Evolutionary conservation across 2,888 invertebrate species (phyloP), one percentile per base, ranked within the genome.

Genomic region (Drosophila robusta): DNA sequence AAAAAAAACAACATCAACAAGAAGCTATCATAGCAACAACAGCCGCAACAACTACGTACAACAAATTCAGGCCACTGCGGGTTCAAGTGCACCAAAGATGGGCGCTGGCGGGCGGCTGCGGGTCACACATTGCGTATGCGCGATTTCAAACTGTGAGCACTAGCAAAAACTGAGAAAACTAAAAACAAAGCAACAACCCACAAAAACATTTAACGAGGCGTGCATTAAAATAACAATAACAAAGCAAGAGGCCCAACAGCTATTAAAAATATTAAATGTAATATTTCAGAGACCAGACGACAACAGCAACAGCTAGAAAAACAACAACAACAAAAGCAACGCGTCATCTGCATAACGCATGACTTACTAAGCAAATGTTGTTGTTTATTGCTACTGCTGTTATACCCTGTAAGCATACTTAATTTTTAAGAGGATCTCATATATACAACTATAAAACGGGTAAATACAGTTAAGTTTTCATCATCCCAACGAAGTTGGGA

Each of bases 71-170:
- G 72, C 63, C 75, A 75, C 54, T 9, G 24, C 29, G 61, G 52
- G 83, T 83, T 83, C 83, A 83, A 83, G 88, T 83, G 88, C 83
- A 85, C 45, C 58, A 14, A 45, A 12, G 14, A 47, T 38, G 60
- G 73, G 47, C 36, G 18, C n/a, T 24, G 50, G 32, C 12, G 39
- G 51, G 24, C 60, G 57, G 58, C 39, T 56, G 57, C 66, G 52
- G 70, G 74, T 76, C 80, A 66, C 64, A 82, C 87, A 51, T 88
- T 88, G 87, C 83, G 83, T 86, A 88, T 83, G 80, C 88, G 88
- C 77, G 47, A 83, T 79, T 88, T 82, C 68, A 70, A 76, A 70
- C 69, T 56, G 64, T 64, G 47, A 47, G 34, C 54, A 47, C 14
- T 1, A 18, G 45, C n/a, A 29, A 50, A 45, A 36, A 41, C 26